Conservation (phyloP, 1,140 invertebrate species). For the Halesus radiatus region DNA sequence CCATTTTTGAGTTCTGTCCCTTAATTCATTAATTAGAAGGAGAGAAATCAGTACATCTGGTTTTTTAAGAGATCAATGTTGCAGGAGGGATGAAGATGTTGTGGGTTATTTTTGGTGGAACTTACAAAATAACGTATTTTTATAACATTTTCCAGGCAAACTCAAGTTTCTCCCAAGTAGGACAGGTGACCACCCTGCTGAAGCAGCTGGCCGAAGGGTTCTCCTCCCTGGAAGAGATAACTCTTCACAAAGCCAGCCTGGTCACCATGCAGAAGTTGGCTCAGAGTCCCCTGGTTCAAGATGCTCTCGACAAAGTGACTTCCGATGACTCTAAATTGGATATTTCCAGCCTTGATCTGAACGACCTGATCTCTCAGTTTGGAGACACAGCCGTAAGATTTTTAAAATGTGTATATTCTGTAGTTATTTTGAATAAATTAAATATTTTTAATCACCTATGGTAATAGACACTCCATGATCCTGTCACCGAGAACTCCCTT, state of each 20-base stretch:
- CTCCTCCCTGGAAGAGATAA: slow-evolving; percentile 65
- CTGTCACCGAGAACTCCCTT: no score
- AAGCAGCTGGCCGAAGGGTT: slow-evolving; percentile 67
- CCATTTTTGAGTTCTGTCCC: no score
- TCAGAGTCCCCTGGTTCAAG: slow-evolving; percentile 56
- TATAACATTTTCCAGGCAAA: slow-evolving; percentile 67
- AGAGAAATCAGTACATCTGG: no score
- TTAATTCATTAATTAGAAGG: no score
- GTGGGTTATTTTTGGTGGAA: no score
- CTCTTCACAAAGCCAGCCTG: slow-evolving; percentile 66
- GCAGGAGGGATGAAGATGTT: no score
- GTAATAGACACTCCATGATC: no score
- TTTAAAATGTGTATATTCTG: background rate
- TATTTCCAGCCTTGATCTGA: slow-evolving; percentile 60
- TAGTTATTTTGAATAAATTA: no score
- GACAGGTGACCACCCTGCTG: slow-evolving; percentile 67
- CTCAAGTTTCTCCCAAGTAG: slow-evolving; percentile 72
- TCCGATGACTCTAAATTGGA: background rate
- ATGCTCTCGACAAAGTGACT: slow-evolving; percentile 55
- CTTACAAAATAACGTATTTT: no score
- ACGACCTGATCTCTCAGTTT: slow-evolving; percentile 62
- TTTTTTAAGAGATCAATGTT: no score
- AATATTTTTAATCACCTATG: background rate
- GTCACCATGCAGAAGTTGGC: slow-evolving; percentile 66
- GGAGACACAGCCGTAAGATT: slow-evolving; percentile 62